Conservation (phyloP, 2,888 invertebrate genomes). For the Eledona agricola region DNA sequence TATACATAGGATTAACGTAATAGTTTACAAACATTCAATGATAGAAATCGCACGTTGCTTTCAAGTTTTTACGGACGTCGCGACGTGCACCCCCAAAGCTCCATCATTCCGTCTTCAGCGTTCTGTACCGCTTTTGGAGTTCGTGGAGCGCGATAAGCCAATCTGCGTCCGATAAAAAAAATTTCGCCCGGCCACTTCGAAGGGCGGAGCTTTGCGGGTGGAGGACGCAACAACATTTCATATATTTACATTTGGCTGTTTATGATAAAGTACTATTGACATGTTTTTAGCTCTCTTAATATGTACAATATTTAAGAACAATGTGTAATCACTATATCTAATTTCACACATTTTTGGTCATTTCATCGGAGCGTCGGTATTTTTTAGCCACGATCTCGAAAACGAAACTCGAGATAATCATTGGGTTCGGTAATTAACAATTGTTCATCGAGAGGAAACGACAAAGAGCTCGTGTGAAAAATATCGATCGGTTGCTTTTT, state of each 20-base stretch:
- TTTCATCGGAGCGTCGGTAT: slow-evolving; percentile 44
- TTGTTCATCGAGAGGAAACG: slow-evolving; percentile 46
- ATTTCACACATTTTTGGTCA: slow-evolving; percentile 51
- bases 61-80: slow-evolving; percentile 41
- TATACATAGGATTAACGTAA: slow-evolving; percentile 41
- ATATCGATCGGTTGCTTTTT: slow-evolving; percentile 45
- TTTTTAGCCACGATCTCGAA: slow-evolving; percentile 49
- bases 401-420: slow-evolving; percentile 43
- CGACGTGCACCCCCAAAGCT: slow-evolving; percentile 4
- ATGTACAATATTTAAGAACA: slow-evolving; percentile 47
- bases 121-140: too few species aligned
- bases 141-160: too few species aligned
- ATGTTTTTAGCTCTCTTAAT: slow-evolving; percentile 58
- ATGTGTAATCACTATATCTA: slow-evolving; percentile 54
- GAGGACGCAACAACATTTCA: slow-evolving; percentile 42
- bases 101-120: neutral
- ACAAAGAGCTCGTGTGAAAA: slow-evolving; percentile 36
- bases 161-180: too few species aligned
- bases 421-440: slow-evolving; percentile 7
- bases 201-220: slow-evolving; percentile 12
- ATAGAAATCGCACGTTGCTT: slow-evolving; percentile 48
- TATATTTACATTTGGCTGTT: slow-evolving; percentile 56
- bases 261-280: slow-evolving; percentile 53
- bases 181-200: neutral
- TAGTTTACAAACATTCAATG: slow-evolving; percentile 48